phyloP scores from a whole-genome alignment of 2,888 invertebrate species.

The Dolichomitus sp. region DNA sequence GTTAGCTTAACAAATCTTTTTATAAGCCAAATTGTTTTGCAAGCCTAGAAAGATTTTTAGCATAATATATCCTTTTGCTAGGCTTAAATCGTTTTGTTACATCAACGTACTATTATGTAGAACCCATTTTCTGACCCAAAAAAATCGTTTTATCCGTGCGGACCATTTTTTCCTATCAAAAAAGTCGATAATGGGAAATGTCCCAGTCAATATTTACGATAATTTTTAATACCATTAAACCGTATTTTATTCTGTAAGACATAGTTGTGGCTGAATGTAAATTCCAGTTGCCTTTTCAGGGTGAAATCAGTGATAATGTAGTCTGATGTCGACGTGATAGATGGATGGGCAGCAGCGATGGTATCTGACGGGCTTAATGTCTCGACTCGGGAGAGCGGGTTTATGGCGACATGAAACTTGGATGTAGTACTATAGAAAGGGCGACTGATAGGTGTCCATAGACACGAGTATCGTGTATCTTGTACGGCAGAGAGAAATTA shows the following conservation, averaged over 20 bases:
- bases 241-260: neutral
- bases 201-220: neutral
- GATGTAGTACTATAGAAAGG: neutral
- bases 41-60: too few species aligned
- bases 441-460: neutral
- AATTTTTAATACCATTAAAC: neutral
- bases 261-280: neutral
- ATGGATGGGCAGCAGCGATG: neutral
- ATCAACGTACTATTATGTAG: too few species aligned
- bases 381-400: neutral
- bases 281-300: neutral
- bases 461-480: conserved; percentile 8
- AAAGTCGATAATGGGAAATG: neutral
- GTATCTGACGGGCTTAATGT: neutral
- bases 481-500: conserved; percentile 6
- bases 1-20: too few species aligned
- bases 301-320: neutral
- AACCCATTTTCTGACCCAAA: too few species aligned
- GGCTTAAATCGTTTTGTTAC: too few species aligned
- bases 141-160: too few species aligned
- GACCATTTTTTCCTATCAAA: neutral
- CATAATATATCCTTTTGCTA: too few species aligned
- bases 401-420: neutral
- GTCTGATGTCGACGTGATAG: neutral
- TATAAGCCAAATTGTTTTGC: too few species aligned